Percentiles rank a stretch among this genome's conserved stretches.
These are phyloP conservation scores for Drosophila prosaltans DNA, from an alignment of 1,140 invertebrate species.

Conservation along the genomic window DNA sequence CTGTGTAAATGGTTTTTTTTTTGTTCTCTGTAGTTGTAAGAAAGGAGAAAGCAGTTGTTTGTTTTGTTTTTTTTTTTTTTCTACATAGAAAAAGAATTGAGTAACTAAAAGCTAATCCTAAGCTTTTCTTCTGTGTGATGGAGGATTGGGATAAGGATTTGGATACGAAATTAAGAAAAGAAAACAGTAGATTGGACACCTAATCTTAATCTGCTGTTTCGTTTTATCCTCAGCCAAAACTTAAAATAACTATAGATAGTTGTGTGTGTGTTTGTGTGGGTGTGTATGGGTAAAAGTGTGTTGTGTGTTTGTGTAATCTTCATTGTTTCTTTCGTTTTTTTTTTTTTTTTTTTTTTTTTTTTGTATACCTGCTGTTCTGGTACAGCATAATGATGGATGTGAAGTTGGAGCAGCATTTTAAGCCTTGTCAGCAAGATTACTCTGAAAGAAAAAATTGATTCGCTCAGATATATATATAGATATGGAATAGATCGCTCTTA, in stretches of 20 bases:
- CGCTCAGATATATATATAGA: too few species aligned
- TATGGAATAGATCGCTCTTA: not conserved
- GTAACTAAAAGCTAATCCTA: constrained; percentile 13
- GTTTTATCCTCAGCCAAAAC: constrained; percentile 53
- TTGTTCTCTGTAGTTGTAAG: not conserved
- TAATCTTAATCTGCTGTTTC: constrained; percentile 50
- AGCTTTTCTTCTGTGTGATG: constrained; percentile 6
- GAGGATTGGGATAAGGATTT: not conserved
- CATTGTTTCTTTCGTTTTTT: constrained; percentile 40
- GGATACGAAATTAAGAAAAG: not conserved
- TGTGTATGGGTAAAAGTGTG: not conserved
- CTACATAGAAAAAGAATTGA: constrained; percentile 8
- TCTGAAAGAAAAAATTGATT: constrained; percentile 21
- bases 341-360: constrained; percentile 30
- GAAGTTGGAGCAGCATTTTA: constrained; percentile 23
- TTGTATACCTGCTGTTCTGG: constrained; percentile 79
- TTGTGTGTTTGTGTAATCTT: constrained; percentile 59
- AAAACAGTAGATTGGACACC: constrained; percentile 11
- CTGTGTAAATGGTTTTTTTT: constrained; percentile 1
- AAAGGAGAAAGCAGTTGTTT: not conserved
- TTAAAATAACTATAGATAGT: constrained; percentile 77
- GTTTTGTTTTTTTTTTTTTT: not conserved
- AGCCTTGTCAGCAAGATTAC: constrained; percentile 49
- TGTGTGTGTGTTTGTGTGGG: constrained; percentile 19
- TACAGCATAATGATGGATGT: constrained; percentile 64